Base-by-base conservation (phyloP, 2,888 invertebrate species). In the Macrophya alboannulata region DNA sequence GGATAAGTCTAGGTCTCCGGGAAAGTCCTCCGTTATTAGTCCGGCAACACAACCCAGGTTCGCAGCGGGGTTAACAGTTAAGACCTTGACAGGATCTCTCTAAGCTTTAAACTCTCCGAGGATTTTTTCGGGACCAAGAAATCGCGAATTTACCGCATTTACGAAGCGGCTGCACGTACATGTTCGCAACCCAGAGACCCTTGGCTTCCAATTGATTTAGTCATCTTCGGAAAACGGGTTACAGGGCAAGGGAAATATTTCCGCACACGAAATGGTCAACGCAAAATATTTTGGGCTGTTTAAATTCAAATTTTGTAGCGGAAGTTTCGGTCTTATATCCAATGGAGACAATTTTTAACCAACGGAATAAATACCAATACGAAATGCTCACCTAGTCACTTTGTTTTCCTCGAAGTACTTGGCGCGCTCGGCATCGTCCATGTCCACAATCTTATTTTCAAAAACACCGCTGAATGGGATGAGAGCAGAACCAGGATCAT, bases 391-490 rank as follows among this genome's bases (percentile, higher is more conserved):
- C 98, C 98, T 98, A 86, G 97, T 96, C 86, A 96, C 95, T 91
- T 97, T 97, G 86, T 95, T 95, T 93, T 99, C 98, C 91, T 98
- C 98, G 87, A 98, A 94, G 93, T 96, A 98, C 62, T 96, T 96
- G 88, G 96, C 96, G 86, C 95, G 95, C 90, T 98, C 97, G 40
- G 95, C 95, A 0, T 96, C 96, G 12, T 97, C 97, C 96, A 99
- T 97, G 88, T 99, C 99, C 72, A 97, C 91, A 37, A 99, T 93
- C 94, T 97, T 97, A 86, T 96, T 95, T 94, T 99, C 99, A 90
- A 99, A 96, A 17, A 95, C 96, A 0, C 99, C 99, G 25, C 99
- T 99, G 95, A 99, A 99, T 0, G 99, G 99, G 88, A 99, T 99
- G 65, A 99, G 96, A 3, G 96, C 95, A 0, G 99, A 97, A 2